Conservation (phyloP, 2,113 vertebrate genomes). For the Varanus komodoensis region DNA sequence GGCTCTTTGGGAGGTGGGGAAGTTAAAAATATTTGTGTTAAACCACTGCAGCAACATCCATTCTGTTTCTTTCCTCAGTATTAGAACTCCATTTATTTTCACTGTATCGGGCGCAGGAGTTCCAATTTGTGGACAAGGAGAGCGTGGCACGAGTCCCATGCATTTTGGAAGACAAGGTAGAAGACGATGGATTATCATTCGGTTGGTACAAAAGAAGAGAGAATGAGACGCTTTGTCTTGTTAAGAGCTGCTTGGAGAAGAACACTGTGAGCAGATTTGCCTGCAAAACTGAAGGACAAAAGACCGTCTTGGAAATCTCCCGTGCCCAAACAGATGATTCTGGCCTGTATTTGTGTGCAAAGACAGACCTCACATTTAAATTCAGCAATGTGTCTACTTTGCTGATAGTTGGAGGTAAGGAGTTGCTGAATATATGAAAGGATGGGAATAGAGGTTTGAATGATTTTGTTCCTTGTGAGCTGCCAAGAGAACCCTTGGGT, state of each 20-base stretch:
- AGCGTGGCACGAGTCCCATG: neutral
- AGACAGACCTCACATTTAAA: neutral
- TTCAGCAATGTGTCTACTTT: neutral
- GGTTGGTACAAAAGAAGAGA: neutral
- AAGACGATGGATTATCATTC: neutral
- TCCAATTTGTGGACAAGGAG: neutral
- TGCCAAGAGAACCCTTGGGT: too few species aligned
- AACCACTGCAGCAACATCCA: neutral
- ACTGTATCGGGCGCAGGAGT: neutral
- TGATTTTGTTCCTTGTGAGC: too few species aligned
- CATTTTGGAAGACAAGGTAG: too few species aligned
- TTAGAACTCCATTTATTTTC: neutral
- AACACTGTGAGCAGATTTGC: neutral
- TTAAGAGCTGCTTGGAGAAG: neutral
- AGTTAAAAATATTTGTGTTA: neutral
- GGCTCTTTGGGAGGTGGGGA: too few species aligned
- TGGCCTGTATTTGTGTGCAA: neutral
- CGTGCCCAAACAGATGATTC: neutral
- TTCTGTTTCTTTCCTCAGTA: neutral
- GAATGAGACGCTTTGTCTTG: neutral
- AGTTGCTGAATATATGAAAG: neutral
- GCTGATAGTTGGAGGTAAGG: conserved; percentile 18
- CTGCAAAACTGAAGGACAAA: neutral
- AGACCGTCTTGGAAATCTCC: neutral
- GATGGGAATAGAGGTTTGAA: neutral